Evolutionary conservation across 2,113 vertebrate genomes (phyloP), one percentile per base, ranked within the genome.

Genomic region (Perognathus longimembris): DNA sequence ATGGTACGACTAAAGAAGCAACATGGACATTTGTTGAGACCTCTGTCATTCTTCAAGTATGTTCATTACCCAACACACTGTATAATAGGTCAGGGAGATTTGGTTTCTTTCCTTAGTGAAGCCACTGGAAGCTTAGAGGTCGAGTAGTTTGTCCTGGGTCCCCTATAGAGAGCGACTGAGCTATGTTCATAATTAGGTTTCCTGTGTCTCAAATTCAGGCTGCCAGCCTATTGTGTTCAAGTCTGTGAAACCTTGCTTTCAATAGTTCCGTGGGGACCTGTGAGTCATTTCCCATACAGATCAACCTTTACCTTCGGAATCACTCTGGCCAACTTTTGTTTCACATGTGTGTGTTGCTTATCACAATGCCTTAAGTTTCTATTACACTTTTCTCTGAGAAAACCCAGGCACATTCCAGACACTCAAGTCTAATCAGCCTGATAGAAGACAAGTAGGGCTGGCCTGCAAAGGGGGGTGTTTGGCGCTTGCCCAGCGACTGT

Each of bases 321-420:
- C 1, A 6, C 9, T 50, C 69, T 36, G 69, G 90, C 67, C 70
- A 73, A 36, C 71, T 82, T 91, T 89, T 64, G 38, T 76, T 89
- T 90, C 57, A 18, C 30, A 34, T 10, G n/a, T 70, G 8, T 79
- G 59, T 26, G 21, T 32, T n/a, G 67, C 88, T 95, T 96, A 88
- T 95, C 93, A n/a, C 20, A 10, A 4, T 40, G 86, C 57, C 81
- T 81, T 70, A 40, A 75, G 40, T 87, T 91, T 84, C 84, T 91
- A 9, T 59, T 26, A 66, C 85, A 96, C 9, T 9, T 81, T 84
- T 90, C 67, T 82, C 75, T 94, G 95, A 97, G 93, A 77, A 90
- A 92, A 78, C 54, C 92, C 96, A 95, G 93, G 83, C 92, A 10
- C 93, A 92, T 97, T 95, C 86, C 82, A 88, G 75, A 84, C 30